Percentiles rank a stretch among this genome's conserved stretches.
Conservation (phyloP, 2,888 invertebrate genomes). For the Apamea sordens region DNA sequence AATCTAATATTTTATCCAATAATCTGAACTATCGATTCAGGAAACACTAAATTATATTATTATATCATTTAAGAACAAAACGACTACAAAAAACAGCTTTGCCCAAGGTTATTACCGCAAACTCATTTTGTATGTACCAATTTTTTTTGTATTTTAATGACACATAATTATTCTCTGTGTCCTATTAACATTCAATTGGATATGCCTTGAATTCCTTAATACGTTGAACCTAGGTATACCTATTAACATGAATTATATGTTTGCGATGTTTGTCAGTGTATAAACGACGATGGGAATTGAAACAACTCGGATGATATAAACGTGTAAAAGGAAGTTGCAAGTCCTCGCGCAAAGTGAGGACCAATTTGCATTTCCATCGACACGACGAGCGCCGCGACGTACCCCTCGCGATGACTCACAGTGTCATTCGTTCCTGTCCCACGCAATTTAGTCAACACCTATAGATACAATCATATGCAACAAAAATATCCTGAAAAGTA, state of each 20-base stretch:
- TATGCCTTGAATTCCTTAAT: constrained; percentile 13
- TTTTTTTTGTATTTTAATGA: constrained; percentile 45
- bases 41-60: constrained; percentile 36
- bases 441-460: constrained; percentile 55
- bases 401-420: constrained; percentile 75
- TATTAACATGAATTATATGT: constrained; percentile 13
- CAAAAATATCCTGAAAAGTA: constrained; percentile 41
- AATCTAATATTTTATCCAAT: background rate
- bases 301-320: constrained; percentile 57
- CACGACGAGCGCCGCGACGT: constrained; percentile 63
- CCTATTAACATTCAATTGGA: constrained; percentile 43
- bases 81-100: constrained; percentile 34
- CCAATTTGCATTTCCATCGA: constrained; percentile 79
- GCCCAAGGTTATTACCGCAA: constrained; percentile 51
- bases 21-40: constrained; percentile 29
- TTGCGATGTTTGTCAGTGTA: constrained; percentile 5
- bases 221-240: background rate
- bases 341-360: constrained; percentile 74
- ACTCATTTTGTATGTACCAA: constrained; percentile 36
- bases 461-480: constrained; percentile 25
- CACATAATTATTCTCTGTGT: constrained; percentile 31
- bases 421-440: constrained; percentile 57
- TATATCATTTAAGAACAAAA: constrained; percentile 28
- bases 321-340: constrained; percentile 81
- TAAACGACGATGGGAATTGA: constrained; percentile 36